phyloP scores from a whole-genome alignment of 1,140 invertebrate species.

The Physella acuta region DNA sequence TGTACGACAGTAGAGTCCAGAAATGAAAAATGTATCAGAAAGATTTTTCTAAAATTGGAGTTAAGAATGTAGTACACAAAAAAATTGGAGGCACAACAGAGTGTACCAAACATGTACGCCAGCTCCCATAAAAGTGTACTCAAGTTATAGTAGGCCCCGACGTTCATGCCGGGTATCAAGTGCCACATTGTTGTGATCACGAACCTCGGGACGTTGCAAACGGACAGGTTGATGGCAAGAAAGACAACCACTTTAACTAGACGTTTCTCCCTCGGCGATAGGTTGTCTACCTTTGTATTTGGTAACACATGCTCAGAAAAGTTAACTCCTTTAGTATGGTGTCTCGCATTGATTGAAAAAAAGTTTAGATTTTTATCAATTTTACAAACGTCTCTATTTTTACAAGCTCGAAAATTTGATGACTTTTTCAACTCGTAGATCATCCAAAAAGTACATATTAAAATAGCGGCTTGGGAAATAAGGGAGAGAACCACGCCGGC shows the following conservation, averaged over 20 bases:
- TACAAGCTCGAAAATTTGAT: neutral
- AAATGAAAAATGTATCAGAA: too few relatives aligned
- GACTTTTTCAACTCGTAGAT: neutral
- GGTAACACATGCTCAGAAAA: too few relatives aligned
- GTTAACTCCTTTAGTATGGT: neutral
- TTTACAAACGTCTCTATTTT: neutral
- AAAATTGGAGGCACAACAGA: neutral
- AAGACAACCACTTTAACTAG: neutral
- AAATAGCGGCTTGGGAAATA: neutral
- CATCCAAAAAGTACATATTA: neutral
- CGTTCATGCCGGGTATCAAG: neutral
- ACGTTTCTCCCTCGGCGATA: neutral
- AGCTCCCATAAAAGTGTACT: neutral
- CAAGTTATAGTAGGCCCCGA: neutral
- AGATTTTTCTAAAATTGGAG: constrained; percentile 6
- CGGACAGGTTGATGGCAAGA: neutral
- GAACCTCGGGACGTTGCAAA: neutral
- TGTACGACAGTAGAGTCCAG: too few relatives aligned
- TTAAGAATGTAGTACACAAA: neutral
- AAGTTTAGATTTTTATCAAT: neutral
- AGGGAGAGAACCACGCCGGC: neutral
- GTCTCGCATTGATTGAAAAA: neutral
- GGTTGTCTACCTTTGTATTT: neutral
- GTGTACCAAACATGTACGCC: neutral
- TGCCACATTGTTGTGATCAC: neutral